A percentile compares a stretch with the other conserved stretches of the same genome.
Evolutionary conservation across 2,888 invertebrate species (phyloP).

Genomic region (Nymphalis c-album): DNA sequence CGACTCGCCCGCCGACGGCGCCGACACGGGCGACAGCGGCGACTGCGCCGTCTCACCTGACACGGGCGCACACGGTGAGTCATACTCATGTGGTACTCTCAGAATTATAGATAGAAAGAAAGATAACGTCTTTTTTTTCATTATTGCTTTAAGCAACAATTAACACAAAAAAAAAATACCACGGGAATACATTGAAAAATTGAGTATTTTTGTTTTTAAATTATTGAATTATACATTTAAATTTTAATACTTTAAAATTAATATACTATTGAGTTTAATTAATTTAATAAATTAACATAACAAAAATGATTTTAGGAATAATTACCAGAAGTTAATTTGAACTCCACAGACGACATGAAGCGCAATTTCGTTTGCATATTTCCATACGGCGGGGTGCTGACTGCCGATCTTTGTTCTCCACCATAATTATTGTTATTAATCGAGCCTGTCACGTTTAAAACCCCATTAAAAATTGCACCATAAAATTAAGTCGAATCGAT

Average conservation of each 20-base stretch:
- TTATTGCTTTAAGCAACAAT: too few relatives aligned
- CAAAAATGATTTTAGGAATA: not conserved
- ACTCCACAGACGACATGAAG: slow-evolving; percentile 91
- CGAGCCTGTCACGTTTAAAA: slow-evolving; percentile 30
- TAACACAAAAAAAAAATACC: too few relatives aligned
- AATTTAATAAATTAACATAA: too few relatives aligned
- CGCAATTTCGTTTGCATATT: slow-evolving; percentile 85
- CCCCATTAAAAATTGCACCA: not conserved
- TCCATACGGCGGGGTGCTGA: slow-evolving; percentile 60
- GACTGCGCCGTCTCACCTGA: slow-evolving; percentile 89
- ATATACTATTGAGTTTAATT: too few relatives aligned
- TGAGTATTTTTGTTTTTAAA: too few relatives aligned
- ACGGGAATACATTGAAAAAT: too few relatives aligned
- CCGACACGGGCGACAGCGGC: slow-evolving; percentile 76
- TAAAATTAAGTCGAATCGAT: not conserved
- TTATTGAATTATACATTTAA: too few relatives aligned
- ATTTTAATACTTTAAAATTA: too few relatives aligned
- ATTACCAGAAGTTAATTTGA: slow-evolving; percentile 88
- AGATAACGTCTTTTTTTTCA: too few relatives aligned
- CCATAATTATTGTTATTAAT: slow-evolving; percentile 48
- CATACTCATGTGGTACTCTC: too few relatives aligned
- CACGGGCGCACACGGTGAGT: not conserved
- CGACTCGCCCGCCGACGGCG: slow-evolving; percentile 42
- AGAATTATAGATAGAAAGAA: too few relatives aligned
- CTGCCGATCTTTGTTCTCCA: slow-evolving; percentile 58